Base-by-base conservation (phyloP, 1,140 invertebrate genomes). In the Carposina sasakii region DNA sequence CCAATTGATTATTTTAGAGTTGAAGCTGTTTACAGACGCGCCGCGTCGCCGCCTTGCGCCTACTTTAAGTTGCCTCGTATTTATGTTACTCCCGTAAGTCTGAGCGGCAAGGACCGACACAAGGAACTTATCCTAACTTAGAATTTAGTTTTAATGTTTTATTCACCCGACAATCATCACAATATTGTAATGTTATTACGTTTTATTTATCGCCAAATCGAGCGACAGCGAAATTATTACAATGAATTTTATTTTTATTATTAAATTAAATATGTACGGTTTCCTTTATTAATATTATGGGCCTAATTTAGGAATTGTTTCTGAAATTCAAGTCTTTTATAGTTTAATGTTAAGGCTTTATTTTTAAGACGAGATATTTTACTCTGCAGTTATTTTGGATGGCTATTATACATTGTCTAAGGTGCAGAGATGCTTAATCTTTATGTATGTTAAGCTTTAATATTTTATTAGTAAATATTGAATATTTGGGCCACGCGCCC, bases 381-480 rank as follows among this genome's bases (percentile, higher is more conserved):
- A 78, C 76, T 81, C 77, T 76, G 74, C 76, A 72, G 77, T 84
- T 84, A 84, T 81, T 84, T 81, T 81, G 68, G 75, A 84, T 76
- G 77, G 77, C 77, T 84, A 84, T 82, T 82, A 78, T 82, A 81
- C 79, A 76, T n/a, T n/a, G n/a, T 71, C 60, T 78, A 81, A 81
- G 81, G 74, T 81, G 81, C 81, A 81, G 81, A 84, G 71, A 82
- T 81, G 81, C 81, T 84, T 84, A 84, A 81, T 82, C 76, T 84
- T 82, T 84, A 84, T 84, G 75, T 84, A 82, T 84, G 81, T 84
- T 84, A 84, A 82, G 81, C 81, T 84, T 82, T 84, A 84, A 84
- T 81, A 84, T 84, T 84, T 84, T 84, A 84, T 84, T 82, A 84
- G 75, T 81, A 75, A 82, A 84, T 81, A 75, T 84, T 84, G 81